A percentile compares a stretch with the other conserved stretches of the same genome.
Conservation (phyloP, 1,140 invertebrate species). For the Caenorhabditis remanei region DNA sequence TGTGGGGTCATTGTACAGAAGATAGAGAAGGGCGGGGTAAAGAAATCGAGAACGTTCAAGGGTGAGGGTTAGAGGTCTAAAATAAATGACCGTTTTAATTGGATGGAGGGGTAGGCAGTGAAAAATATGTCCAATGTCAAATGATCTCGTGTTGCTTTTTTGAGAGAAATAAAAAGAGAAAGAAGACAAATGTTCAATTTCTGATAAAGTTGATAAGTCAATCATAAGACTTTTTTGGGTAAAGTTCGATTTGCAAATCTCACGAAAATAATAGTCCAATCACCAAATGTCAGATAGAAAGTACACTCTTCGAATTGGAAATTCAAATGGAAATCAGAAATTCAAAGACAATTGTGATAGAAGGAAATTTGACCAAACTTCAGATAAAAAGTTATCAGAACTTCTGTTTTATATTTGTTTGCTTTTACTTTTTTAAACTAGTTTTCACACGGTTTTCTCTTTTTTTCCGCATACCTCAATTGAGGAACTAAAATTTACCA, state of each 20-base stretch:
- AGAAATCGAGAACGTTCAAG: slow-evolving; percentile 12
- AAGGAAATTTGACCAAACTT: too few species aligned
- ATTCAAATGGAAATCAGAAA: too few species aligned
- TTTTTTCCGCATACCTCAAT: slow-evolving; percentile 14
- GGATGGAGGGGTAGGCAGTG: not conserved
- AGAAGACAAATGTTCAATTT: slow-evolving; percentile 32
- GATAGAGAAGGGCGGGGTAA: not conserved
- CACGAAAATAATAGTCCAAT: too few species aligned
- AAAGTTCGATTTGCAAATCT: not conserved
- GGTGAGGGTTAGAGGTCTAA: not conserved
- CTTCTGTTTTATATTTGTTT: not conserved
- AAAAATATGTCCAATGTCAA: slow-evolving; percentile 30
- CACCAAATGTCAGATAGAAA: too few species aligned
- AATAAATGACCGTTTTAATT: slow-evolving; percentile 43
- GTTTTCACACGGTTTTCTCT: not conserved
- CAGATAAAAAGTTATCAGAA: not conserved
- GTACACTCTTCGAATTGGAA: too few species aligned
- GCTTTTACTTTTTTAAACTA: not conserved
- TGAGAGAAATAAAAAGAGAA: not conserved
- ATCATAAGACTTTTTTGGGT: slow-evolving; percentile 1
- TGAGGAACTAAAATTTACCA: slow-evolving; percentile 4
- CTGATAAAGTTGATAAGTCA: slow-evolving; percentile 39
- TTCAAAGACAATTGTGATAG: too few species aligned
- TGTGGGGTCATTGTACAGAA: slow-evolving; percentile 13
- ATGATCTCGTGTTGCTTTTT: slow-evolving; percentile 23